phyloP scores from a whole-genome alignment of 2,113 vertebrate genomes.

The Myotis brandtii region DNA sequence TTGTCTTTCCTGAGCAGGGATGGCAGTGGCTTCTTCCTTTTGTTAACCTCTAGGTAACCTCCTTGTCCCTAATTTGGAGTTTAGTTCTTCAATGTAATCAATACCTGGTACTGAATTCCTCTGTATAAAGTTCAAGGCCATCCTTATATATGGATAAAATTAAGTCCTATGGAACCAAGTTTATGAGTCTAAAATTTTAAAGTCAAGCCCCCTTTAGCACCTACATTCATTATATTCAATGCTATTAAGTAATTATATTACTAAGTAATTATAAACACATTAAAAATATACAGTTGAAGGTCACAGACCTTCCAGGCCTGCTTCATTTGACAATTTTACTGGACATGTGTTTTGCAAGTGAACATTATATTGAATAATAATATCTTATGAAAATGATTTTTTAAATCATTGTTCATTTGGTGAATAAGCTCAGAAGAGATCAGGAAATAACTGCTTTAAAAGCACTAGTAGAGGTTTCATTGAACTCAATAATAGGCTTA shows the following conservation, averaged over 20 bases:
- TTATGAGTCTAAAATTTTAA: conserved; percentile 65
- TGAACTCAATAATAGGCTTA: conserved; percentile 53
- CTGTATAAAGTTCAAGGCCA: background rate
- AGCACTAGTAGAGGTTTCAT: background rate
- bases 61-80: background rate
- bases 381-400: conserved; percentile 40
- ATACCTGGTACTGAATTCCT: background rate
- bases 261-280: conserved; percentile 69
- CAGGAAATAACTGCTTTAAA: background rate
- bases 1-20: background rate
- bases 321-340: conserved; percentile 51
- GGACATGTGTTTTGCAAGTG: conserved; percentile 62
- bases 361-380: conserved; percentile 64
- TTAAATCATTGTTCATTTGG: conserved; percentile 49
- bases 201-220: conserved; percentile 44
- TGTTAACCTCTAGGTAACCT: background rate
- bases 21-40: background rate
- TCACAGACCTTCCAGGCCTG: conserved; percentile 55
- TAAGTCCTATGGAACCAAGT: background rate
- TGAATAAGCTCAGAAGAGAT: too few relatives aligned
- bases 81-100: background rate
- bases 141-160: background rate
- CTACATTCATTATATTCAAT: conserved; percentile 61
- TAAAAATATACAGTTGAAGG: conserved; percentile 62
- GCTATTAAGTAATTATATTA: conserved; percentile 72